Percentiles rank a stretch among this genome's conserved stretches.
Conservation (phyloP, 1,140 invertebrate species). For the Laupala kohalensis region DNA sequence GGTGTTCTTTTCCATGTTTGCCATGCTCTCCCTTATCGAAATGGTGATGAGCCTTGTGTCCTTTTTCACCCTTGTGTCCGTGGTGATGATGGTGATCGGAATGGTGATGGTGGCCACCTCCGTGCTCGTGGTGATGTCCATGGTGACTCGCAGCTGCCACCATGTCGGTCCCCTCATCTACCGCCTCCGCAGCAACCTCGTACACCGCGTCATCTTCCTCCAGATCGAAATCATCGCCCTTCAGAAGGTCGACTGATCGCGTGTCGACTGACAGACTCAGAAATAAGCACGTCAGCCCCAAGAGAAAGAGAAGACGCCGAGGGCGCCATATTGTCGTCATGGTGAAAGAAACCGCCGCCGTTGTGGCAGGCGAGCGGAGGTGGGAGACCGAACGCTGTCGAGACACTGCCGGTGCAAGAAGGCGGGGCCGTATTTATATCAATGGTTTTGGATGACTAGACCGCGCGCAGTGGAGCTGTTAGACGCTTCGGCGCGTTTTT, state of each 20-base stretch:
- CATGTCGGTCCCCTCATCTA: background rate
- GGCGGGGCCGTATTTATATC: background rate
- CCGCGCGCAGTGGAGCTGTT: background rate
- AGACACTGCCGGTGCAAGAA: background rate
- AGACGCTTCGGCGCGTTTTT: background rate
- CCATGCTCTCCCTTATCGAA: constrained; percentile 54
- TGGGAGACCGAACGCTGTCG: background rate
- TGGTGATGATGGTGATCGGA: constrained; percentile 45
- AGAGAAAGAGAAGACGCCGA: background rate
- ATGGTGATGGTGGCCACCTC: constrained; percentile 48
- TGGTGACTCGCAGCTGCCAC: constrained; percentile 14
- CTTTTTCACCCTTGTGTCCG: constrained; percentile 51
- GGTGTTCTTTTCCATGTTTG: constrained; percentile 54
- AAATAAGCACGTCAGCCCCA: background rate
- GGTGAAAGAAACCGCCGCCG: too few relatives aligned
- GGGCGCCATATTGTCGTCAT: constrained; percentile 5
- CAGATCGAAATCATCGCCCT: background rate
- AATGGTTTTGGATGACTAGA: constrained; percentile 1
- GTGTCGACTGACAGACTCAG: background rate
- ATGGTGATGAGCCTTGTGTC: constrained; percentile 50
- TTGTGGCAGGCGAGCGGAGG: background rate
- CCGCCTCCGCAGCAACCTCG: background rate
- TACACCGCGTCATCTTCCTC: background rate
- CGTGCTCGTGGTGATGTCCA: constrained; percentile 29
- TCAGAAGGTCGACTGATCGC: background rate